A percentile compares a stretch with the other conserved stretches of the same genome.
These are phyloP conservation scores for Alviniconcha strummeri DNA, from an alignment of 2,888 invertebrate genomes.

Conservation along the genomic window DNA sequence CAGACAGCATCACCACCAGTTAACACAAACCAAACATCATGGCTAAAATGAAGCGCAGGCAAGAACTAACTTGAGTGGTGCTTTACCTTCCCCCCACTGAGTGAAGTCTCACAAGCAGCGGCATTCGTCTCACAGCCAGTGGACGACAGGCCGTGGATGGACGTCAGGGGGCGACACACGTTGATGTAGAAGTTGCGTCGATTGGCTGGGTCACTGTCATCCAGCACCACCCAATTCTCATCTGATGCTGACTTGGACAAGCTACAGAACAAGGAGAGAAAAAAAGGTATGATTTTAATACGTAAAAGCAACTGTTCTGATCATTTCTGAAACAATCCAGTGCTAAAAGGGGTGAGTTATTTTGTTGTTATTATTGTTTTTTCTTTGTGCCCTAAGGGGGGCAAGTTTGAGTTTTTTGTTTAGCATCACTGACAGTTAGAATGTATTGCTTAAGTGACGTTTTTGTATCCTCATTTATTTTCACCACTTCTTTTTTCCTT, in stretches of 20 bases:
- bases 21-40: too few species aligned
- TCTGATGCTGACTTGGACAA: constrained; percentile 46
- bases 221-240: constrained; percentile 57
- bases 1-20: not conserved
- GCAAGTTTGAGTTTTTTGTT: too few species aligned
- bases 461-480: too few species aligned
- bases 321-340: too few species aligned
- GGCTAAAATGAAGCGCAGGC: too few species aligned
- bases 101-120: constrained; percentile 54
- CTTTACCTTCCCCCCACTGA: constrained; percentile 47
- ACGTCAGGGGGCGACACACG: constrained; percentile 60
- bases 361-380: too few species aligned
- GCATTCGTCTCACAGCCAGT: constrained; percentile 53
- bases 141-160: constrained; percentile 11
- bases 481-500: too few species aligned
- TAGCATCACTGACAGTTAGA: too few species aligned
- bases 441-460: too few species aligned
- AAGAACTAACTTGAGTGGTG: too few species aligned
- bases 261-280: constrained; percentile 41
- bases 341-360: too few species aligned
- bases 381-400: too few species aligned
- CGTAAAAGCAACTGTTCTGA: not conserved
- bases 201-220: constrained; percentile 40
- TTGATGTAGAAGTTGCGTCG: constrained; percentile 64
- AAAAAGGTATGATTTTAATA: not conserved